A percentile compares a stretch with the other conserved stretches of the same genome.
These are phyloP conservation scores for Oedothorax gibbosus DNA, from an alignment of 1,140 invertebrate genomes.

Conservation along the genomic window DNA sequence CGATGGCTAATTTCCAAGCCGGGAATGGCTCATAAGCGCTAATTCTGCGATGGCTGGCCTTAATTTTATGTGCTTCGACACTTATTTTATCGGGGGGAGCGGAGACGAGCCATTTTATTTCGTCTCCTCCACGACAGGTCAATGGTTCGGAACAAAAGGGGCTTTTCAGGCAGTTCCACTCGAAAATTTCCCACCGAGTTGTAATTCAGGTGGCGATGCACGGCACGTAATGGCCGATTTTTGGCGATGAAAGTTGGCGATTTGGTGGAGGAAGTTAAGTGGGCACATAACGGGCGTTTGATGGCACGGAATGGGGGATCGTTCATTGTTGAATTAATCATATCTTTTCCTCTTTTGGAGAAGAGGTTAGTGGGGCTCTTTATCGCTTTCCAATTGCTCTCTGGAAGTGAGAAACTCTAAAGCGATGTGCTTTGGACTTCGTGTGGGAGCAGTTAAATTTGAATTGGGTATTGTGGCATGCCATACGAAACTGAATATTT, in stretches of 20 bases:
- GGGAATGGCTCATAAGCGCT: conserved; percentile 56
- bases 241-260: conserved; percentile 39
- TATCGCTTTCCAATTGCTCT: too few species aligned
- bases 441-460: too few species aligned
- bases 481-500: too few species aligned
- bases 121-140: conserved; percentile 38
- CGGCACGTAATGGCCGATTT: neutral
- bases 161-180: conserved; percentile 37
- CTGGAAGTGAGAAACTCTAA: too few species aligned
- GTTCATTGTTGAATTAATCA: too few species aligned
- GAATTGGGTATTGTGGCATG: too few species aligned
- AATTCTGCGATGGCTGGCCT: conserved; percentile 48
- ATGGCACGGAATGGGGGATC: too few species aligned
- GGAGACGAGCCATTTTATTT: conserved; percentile 51
- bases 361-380: too few species aligned
- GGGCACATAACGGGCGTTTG: too few species aligned
- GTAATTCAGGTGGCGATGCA: conserved; percentile 40
- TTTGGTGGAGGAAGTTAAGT: neutral
- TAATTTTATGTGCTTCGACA: conserved; percentile 58
- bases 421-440: too few species aligned
- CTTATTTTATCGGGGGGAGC: conserved; percentile 48
- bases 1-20: conserved; percentile 47
- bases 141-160: conserved; percentile 55
- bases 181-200: conserved; percentile 24
- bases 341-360: too few species aligned